Percentiles rank a stretch among this genome's conserved stretches.
These are phyloP conservation scores for Prosopocoilus inquinatus DNA, from an alignment of 2,888 invertebrate species.

Conservation along the genomic window DNA sequence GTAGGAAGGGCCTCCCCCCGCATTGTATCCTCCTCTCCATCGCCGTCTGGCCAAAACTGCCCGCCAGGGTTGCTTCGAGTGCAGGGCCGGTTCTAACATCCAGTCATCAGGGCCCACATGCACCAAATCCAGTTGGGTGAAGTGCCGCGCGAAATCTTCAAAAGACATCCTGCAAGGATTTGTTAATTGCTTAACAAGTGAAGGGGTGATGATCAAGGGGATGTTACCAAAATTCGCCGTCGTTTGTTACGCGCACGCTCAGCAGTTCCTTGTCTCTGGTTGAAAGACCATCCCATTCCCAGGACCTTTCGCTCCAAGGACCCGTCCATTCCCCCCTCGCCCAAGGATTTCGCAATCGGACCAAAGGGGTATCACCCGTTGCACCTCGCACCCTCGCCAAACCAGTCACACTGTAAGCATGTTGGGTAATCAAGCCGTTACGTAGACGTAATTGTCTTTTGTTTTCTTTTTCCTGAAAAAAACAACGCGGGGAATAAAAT, in stretches of 20 bases:
- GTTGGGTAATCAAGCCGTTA: slow-evolving; percentile 65
- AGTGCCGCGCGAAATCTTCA: slow-evolving; percentile 65
- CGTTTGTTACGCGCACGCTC: slow-evolving; percentile 61
- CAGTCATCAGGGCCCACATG: slow-evolving; percentile 77
- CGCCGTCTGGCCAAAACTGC: slow-evolving; percentile 67
- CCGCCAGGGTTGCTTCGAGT: slow-evolving; percentile 67
- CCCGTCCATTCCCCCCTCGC: slow-evolving; percentile 70
- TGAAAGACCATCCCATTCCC: slow-evolving; percentile 68
- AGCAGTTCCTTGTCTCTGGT: slow-evolving; percentile 63
- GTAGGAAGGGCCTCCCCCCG: slow-evolving; percentile 66
- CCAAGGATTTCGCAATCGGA: slow-evolving; percentile 66
- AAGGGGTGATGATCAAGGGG: neutral
- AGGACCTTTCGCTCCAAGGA: slow-evolving; percentile 67
- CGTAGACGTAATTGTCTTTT: slow-evolving; percentile 58
- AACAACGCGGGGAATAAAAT: neutral
- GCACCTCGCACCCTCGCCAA: slow-evolving; percentile 64
- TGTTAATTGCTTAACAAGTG: neutral
- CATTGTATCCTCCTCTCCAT: slow-evolving; percentile 69
- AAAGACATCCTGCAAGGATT: slow-evolving; percentile 63
- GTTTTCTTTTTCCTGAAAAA: slow-evolving; percentile 54
- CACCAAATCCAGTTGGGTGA: slow-evolving; percentile 68
- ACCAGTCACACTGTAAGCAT: slow-evolving; percentile 71
- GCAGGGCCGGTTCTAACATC: slow-evolving; percentile 67
- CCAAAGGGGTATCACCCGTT: slow-evolving; percentile 59
- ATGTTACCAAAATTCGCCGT: slow-evolving; percentile 68